Percentiles rank a stretch among this genome's conserved stretches.
These are phyloP conservation scores for Halcyon leucocephala DNA, from an alignment of 2,797 vertebrate genomes.

Conservation along the genomic window DNA sequence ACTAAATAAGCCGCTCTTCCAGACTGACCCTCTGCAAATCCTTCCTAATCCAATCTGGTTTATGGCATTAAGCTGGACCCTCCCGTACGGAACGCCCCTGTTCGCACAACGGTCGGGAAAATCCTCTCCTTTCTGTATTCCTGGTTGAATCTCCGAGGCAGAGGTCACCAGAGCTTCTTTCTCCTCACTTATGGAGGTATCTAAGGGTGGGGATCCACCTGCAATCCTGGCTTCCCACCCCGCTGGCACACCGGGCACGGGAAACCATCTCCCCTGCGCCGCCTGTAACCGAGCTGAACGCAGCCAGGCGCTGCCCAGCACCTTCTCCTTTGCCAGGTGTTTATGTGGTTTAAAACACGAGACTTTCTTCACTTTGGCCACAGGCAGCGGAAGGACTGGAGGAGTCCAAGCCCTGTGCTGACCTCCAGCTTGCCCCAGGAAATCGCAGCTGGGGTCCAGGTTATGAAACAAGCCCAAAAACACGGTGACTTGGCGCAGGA, in stretches of 20 bases:
- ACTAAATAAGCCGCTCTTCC: conserved; percentile 1
- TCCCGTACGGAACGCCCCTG: not conserved
- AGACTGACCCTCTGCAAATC: conserved; percentile 37
- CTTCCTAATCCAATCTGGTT: conserved; percentile 50
- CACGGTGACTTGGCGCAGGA: rapidly evolving
- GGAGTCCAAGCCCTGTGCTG: not conserved
- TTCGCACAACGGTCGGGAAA: not conserved
- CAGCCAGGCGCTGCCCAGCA: not conserved
- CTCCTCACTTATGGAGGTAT: rapidly evolving
- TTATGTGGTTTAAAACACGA: rapidly evolving
- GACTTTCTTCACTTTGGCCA: not conserved
- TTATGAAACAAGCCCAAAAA: rapidly evolving
- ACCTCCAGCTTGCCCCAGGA: not conserved
- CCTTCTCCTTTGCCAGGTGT: not conserved
- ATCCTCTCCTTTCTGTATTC: not conserved
- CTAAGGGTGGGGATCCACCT: rapidly evolving
- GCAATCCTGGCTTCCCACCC: not conserved
- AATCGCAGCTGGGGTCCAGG: not conserved
- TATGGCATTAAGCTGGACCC: conserved; percentile 5
- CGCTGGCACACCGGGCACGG: rapidly evolving
- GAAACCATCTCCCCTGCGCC: not conserved
- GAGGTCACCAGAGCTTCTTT: not conserved
- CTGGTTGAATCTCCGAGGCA: not conserved
- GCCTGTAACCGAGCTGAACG: rapidly evolving
- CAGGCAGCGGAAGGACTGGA: not conserved